Evolutionary conservation across 2,113 vertebrate genomes (phyloP), one percentile per base, ranked within the genome.

Genomic region (Mus musculus): DNA sequence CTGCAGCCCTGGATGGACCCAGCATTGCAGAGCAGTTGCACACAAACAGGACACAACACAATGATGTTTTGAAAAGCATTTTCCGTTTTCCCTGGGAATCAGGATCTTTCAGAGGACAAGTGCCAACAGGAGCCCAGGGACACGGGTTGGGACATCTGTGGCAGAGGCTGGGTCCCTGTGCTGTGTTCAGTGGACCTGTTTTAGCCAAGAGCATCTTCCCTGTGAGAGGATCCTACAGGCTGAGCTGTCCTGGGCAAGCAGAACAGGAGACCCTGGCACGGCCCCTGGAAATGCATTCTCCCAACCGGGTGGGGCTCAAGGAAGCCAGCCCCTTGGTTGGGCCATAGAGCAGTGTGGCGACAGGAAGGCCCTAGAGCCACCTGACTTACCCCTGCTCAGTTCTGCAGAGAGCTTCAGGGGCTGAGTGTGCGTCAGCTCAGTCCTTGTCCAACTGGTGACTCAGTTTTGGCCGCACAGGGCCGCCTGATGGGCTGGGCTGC

Each of bases 391-490:
- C 10, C 63, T 30, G 4, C 78, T 17, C 71, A 46, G 63, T 30
- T 46, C 72, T 5, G 19, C 11, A 1, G 30, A 10, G 76, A 0
- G 4, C 11, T 5, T 69, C 63, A 14, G 76, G 4, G 5, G 3
- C 59, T 4, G 13, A 17, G 96, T 93, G 96, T 84, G 33, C 14
- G 5, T 42, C 59, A 61, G 49, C 89, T 72, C 39, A 1, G 24
- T 95, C 97, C 98, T 97, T 95, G 96, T 95, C 94, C 36, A 0
- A 75, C 78, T 59, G 92, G 61, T 59, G 92, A 75, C 52, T 97
- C 96, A 96, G 6, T 95, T 94, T 77, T 86, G 93, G 88, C 46
- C 0, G 22, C 52, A 3, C 26, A 6, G 14, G 1, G 93, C 65
- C 63, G 17, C 67, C 28, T 5, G 69, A 19, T 10, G 78, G 71